Conservation (phyloP, 2,113 vertebrate species). For the Osmerus eperlanus region DNA sequence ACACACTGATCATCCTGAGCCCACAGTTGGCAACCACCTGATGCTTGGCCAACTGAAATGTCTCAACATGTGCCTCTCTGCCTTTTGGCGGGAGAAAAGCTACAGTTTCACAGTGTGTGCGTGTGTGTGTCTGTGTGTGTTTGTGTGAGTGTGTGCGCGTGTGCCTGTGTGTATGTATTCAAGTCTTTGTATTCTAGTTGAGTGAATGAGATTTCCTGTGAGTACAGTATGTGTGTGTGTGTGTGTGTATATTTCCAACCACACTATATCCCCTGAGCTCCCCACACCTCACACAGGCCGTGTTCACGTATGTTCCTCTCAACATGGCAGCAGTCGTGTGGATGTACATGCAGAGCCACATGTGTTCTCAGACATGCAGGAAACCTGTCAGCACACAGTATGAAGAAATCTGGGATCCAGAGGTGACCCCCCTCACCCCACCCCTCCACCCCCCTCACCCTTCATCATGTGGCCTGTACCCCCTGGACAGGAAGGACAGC, state of each 20-base stretch:
- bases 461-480: conserved; percentile 47
- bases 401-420: conserved; percentile 58
- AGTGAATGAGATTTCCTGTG: not conserved
- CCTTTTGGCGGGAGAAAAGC: conserved; percentile 2
- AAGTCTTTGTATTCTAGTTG: not conserved
- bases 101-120: not conserved
- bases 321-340: not conserved
- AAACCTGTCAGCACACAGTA: conserved; percentile 56
- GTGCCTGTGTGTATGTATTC: conserved; percentile 5
- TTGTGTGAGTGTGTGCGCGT: conserved; percentile 6
- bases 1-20: not conserved
- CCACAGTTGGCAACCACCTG: not conserved
- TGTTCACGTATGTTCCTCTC: not conserved
- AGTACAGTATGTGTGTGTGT: no score
- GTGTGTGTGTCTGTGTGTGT: conserved; percentile 21
- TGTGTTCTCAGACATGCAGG: conserved; percentile 34
- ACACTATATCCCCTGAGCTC: not conserved
- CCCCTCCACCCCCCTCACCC: conserved; percentile 30
- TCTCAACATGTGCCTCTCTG: not conserved
- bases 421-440: conserved; percentile 22
- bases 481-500: conserved; percentile 54
- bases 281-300: not conserved
- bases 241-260: no score
- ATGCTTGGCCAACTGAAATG: conserved; percentile 5
- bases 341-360: not conserved